phyloP scores from a whole-genome alignment of 2,797 vertebrate genomes.

The Squalus acanthias region DNA sequence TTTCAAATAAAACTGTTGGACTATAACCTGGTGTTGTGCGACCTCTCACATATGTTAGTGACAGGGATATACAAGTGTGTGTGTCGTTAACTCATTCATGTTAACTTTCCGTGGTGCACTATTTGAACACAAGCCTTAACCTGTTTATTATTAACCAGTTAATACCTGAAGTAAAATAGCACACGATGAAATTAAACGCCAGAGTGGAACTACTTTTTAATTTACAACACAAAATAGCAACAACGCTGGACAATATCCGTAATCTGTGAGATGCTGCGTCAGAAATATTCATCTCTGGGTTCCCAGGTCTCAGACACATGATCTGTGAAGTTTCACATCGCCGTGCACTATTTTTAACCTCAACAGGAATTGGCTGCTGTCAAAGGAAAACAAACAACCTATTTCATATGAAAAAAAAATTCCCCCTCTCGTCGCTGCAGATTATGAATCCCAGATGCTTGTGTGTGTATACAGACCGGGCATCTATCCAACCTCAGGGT shows the following conservation, averaged over 20 bases:
- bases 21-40: too few relatives aligned
- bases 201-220: not conserved
- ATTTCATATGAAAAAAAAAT: not conserved
- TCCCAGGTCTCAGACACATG: not conserved
- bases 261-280: not conserved
- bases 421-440: not conserved
- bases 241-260: not conserved
- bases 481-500: not conserved
- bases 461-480: not conserved
- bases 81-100: too few relatives aligned
- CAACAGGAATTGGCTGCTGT: not conserved
- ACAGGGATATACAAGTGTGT: not conserved
- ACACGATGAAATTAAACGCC: not conserved
- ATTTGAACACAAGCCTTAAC: not conserved
- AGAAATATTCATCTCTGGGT: not conserved
- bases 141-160: not conserved
- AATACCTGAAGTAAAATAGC: not conserved
- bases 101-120: not conserved
- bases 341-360: not conserved
- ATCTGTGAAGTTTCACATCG: not conserved
- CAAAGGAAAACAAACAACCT: not conserved
- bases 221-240: not conserved
- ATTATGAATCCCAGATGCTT: constrained; percentile 18
- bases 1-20: too few relatives aligned
- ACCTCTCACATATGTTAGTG: not conserved